Conservation (phyloP, 2,113 vertebrate genomes). For the Xenopus tropicalis region UCB_Xtro_10.0 CM004450.2:97407501-97408000, state of each 20-base stretch:
- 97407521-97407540: too few species aligned
- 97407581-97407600: constrained; percentile 89
- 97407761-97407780: too few species aligned
- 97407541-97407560: constrained; percentile 84
- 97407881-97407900: constrained; percentile 97
- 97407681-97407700: not conserved
- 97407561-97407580: constrained; percentile 88
- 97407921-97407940: not conserved
- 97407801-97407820: constrained; percentile 97
- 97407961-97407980: constrained; percentile 35
- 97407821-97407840: constrained; percentile 96
- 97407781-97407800: constrained; percentile 81
- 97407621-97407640: constrained; percentile 93
- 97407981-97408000: not conserved
- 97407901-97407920: constrained; percentile 88
- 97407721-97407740: not conserved
- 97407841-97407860: constrained; percentile 93
- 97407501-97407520: too few species aligned
- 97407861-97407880: constrained; percentile 91
- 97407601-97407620: constrained; percentile 91
- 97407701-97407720: too few species aligned
- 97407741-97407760: too few species aligned
- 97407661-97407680: constrained; percentile 85
- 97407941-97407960: not conserved
- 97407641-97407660: constrained; percentile 81